Evolutionary conservation across 2,797 vertebrate genomes (phyloP), one percentile per base, ranked within the genome.

Genomic region (Poecilia gillii): DNA sequence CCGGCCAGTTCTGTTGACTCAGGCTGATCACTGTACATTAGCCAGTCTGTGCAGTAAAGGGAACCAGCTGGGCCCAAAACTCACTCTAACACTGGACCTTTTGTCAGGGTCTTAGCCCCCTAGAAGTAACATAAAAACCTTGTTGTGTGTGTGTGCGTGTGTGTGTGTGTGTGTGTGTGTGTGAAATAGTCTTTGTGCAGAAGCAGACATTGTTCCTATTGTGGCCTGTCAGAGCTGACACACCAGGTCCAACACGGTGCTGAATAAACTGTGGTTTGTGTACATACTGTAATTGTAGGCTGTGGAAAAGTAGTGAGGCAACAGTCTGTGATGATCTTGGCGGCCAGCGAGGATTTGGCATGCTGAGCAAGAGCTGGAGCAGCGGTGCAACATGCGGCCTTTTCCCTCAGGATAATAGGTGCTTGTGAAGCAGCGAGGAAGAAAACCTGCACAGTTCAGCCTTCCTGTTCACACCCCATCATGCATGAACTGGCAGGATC

Each of bases 241-340:
- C 85, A 90, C 93, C 91, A 91, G 92, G 91, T 89, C 90, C 91
- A 90, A 89, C 89, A 84, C 93, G 46, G 90, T 88, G 90, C 92
- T 94, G 93, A 94, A 94, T 94, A 93, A 94, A 94, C 90, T 90
- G 91, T 87, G 93, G 94, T 94, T 94, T 94, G 93, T 95, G 93
- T 94, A 94, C 89, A 91, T 91, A 91, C 92, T 94, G 94, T 94
- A 95, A 95, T 92, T 91, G 91, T 92, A 94, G 92, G 93, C 93
- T 92, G 91, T 91, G 91, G 93, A 94, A 92, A 91, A 89, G 91
- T 86, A 93, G 90, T 84, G 39, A 92, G 92, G 94, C 90, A 91
- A 92, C 88, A 88, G 90, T 88, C 85, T 92, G 91, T 94, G 94
- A 94, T 94, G 93, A 95, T 94, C 87, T 95, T 94, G 94, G 93